Evolutionary conservation across 2,888 invertebrate genomes (phyloP).

Genomic region (Drosophila putrida): DNA sequence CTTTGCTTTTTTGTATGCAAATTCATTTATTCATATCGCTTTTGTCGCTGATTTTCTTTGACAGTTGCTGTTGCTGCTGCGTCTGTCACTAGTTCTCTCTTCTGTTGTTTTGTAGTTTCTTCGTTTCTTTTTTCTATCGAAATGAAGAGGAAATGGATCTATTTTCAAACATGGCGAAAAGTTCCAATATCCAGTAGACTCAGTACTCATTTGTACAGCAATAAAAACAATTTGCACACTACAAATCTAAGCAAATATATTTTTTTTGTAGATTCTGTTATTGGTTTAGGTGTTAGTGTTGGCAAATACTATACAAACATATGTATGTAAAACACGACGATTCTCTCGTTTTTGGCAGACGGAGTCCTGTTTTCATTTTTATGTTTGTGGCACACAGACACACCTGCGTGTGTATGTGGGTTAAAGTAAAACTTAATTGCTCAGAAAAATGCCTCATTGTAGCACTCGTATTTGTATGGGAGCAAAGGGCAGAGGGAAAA

Average conservation of each 20-base stretch:
- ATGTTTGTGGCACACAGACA: not conserved
- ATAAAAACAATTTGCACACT: constrained; percentile 11
- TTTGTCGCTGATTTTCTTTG: constrained; percentile 54
- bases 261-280: constrained; percentile 8
- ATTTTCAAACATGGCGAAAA: constrained; percentile 50
- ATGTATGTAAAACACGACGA: constrained; percentile 9
- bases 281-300: constrained; percentile 2
- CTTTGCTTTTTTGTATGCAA: constrained; percentile 62
- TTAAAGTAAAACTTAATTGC: constrained; percentile 64
- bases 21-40: constrained; percentile 62
- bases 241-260: not conserved
- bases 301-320: constrained; percentile 23
- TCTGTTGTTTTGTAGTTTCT: constrained; percentile 3
- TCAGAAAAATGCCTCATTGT: constrained; percentile 34
- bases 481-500: constrained; percentile 53
- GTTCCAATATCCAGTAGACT: constrained; percentile 15
- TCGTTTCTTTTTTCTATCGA: constrained; percentile 27
- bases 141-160: constrained; percentile 36
- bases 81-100: constrained; percentile 30
- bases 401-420: constrained; percentile 32
- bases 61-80: constrained; percentile 37
- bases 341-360: constrained; percentile 31
- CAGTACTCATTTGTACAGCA: constrained; percentile 8
- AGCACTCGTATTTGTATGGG: constrained; percentile 11
- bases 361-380: constrained; percentile 39